Evolutionary conservation across 2,797 vertebrate genomes (phyloP), one percentile per base, ranked within the genome.

Genomic region (Thripadectes ignobilis): DNA sequence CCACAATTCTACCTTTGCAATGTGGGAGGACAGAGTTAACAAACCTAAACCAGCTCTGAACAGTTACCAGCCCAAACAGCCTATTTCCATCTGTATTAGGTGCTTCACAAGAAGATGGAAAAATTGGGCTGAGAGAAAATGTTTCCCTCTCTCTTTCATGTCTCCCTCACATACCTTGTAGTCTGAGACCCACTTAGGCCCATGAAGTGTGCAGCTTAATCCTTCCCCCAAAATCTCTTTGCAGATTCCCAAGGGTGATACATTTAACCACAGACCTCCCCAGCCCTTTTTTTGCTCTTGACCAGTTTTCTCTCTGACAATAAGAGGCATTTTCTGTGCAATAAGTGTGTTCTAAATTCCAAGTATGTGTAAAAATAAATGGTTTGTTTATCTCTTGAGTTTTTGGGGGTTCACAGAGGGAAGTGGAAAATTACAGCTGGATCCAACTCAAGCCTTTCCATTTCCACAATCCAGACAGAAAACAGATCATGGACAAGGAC

Each of bases 171-270:
- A 12, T 29, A 41, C 41, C 92, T 77, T 75, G 58, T 61, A 80
- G 41, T 45, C 48, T 58, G 80, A 95, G 51, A 78, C 76, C 3
- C 4, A 30, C 17, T 78, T n/a, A 93, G 46, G 18, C 20, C 41
- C 85, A 65, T 51, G 41, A 88, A 63, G 15, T 46, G 14, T 29
- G 46, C 23, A 46, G 41, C 14, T 81, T 84, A 86, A 57, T 93
- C 77, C 62, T 80, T 72, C 76, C 84, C 51, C 80, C 38, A n/a
- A 27, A 65, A 93, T n/a, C 24, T 55, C 72, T 48, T 72, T 41
- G 24, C 54, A 34, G 65, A 30, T 78, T 90, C 41, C 66, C 38
- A 61, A 38, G 34, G 11, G 15, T 59, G 46, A 7, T 74, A 2
- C 8, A 15, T 45, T 88, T 71, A 71, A 51, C 43, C 32, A 13